Base-by-base conservation (phyloP, 1,140 invertebrate species). In the Neodiprion lecontei region DNA sequence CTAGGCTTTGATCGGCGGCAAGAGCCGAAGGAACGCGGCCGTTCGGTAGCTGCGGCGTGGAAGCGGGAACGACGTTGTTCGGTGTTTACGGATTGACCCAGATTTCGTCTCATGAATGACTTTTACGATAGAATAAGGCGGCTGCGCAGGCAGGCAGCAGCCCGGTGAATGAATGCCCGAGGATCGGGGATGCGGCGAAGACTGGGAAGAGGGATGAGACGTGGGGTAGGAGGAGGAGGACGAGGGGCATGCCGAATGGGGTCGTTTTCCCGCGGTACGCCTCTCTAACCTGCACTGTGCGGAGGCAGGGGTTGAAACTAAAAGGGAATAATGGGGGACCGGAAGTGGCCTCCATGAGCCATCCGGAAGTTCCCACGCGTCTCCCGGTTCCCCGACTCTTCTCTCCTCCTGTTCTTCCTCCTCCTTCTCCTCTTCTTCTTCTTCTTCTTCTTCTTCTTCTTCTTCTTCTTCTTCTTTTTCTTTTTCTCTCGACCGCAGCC, bases 61-160 rank as follows among this genome's bases (percentile, higher is more conserved):
- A 40, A 40, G 28, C 28, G 28, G 28, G 28, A 40, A 40, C 28
- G 28, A 40, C 28, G 28, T 40, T 40, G 28, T 40, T 40, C 28
- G 28, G 28, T 40, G 53, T 61, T 61, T 61, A 61, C 53, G 53
- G 11, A 61, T 77, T 82, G 78, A 82, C 79, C 79, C 78, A 79
- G 79, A 79, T 73, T 82, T 76, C 73, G 67, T 76, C 28, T 75
- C 78, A 75, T 77, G 79, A 81, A 80, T 80, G 80, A 80, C 79
- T 78, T 79, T 81, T 80, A 81, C 78, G 76, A 81, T 4, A 5
- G 28, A 40, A 40, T 40, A 40, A 40, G 77, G 28, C 65, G 21
- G n/a, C n/a, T 66, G n/a, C 47, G 21, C 23, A 48, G 8, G 40
- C 71, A 66, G 76, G 75, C 72, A 76, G 74, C 75, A 77, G 77